A percentile compares a stretch with the other conserved stretches of the same genome.
Evolutionary conservation across 2,113 vertebrate species (phyloP).

Genomic region (Tricholaema leucomelas): DNA sequence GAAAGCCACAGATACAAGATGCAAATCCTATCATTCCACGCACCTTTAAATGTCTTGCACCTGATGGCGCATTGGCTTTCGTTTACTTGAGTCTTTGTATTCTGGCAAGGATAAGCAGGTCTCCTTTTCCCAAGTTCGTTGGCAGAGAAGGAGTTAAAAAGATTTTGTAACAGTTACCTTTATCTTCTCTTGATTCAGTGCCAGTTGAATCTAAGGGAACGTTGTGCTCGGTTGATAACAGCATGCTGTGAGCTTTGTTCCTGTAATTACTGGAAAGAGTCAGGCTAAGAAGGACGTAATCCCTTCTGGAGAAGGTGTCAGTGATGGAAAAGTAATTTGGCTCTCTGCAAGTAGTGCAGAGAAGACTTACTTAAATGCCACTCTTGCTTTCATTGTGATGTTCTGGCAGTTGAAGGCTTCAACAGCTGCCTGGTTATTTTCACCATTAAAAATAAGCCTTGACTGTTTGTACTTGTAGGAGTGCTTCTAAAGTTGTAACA

Average conservation of each 20-base stretch:
- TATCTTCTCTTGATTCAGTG: not conserved
- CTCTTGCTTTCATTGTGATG: not conserved
- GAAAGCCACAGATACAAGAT: not conserved
- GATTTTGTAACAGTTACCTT: not conserved
- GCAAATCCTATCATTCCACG: not conserved
- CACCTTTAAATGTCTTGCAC: not conserved
- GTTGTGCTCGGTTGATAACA: not conserved
- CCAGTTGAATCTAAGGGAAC: not conserved
- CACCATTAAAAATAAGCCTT: not conserved
- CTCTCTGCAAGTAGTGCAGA: not conserved
- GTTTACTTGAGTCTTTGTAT: not conserved
- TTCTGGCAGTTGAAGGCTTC: not conserved
- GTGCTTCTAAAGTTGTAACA: not conserved
- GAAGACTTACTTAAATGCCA: not conserved
- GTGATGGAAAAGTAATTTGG: not conserved
- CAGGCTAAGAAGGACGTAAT: not conserved
- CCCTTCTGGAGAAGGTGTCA: not conserved
- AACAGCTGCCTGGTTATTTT: not conserved
- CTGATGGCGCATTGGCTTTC: not conserved
- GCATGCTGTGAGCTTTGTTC: not conserved
- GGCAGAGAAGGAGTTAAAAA: not conserved
- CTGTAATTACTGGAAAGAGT: not conserved
- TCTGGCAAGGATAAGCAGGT: not conserved
- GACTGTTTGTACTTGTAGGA: not conserved
- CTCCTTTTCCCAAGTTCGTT: not conserved